Percentiles rank a stretch among this genome's conserved stretches.
These are phyloP conservation scores for Euclidia mi DNA, from an alignment of 2,888 invertebrate genomes.

Conservation along the genomic window DNA sequence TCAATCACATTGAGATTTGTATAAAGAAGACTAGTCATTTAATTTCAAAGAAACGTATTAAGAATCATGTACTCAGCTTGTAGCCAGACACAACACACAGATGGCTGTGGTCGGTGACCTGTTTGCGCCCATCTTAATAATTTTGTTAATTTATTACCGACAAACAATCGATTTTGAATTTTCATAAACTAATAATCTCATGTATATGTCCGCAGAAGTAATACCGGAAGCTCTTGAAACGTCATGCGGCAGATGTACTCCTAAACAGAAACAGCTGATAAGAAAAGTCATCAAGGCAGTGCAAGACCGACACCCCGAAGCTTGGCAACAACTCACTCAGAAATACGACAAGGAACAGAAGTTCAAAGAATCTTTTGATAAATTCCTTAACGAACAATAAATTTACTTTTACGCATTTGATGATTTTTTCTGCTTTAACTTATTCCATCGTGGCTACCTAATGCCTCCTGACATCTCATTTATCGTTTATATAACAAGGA, in stretches of 20 bases:
- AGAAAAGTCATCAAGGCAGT: conserved; percentile 91
- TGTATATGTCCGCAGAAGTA: conserved; percentile 85
- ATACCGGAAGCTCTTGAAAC: conserved; percentile 93
- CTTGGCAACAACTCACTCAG: conserved; percentile 91
- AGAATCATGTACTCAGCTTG: no score
- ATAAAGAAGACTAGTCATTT: no score
- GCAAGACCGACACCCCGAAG: conserved; percentile 91
- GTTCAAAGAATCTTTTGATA: conserved; percentile 91
- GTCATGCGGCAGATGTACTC: conserved; percentile 92
- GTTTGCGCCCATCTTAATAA: no score
- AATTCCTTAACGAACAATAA: conserved; percentile 76
- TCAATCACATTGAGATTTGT: no score
- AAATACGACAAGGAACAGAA: conserved; percentile 92
- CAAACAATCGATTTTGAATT: background rate
- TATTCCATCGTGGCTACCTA: no score
- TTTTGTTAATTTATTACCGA: no score
- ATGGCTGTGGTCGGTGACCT: no score
- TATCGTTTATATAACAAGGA: no score
- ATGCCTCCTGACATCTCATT: no score
- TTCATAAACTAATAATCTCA: background rate
- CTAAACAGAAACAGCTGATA: conserved; percentile 91
- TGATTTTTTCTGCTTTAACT: no score
- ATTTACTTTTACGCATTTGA: background rate
- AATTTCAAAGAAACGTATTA: no score
- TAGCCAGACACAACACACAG: no score